phyloP scores from a whole-genome alignment of 53 echinoderm and acorn worm species.

The Henricia sp. region DNA sequence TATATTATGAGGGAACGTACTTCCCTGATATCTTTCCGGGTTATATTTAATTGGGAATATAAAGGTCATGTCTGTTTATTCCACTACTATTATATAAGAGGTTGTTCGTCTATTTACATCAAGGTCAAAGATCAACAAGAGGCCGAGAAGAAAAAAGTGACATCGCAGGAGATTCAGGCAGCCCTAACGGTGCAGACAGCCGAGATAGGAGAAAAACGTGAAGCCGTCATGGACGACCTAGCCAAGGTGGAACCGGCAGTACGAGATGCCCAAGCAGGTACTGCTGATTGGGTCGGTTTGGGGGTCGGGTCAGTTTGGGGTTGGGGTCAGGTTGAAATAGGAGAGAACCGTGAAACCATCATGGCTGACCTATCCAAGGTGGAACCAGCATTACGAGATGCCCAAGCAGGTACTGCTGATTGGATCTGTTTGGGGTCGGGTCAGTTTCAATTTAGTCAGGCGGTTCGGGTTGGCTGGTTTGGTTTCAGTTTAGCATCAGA shows the following conservation, averaged over 20 bases:
- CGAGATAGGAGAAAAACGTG: slow-evolving; percentile 88
- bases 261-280: slow-evolving; percentile 93
- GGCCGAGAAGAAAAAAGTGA: slow-evolving; percentile 99
- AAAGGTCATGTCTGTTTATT: too few relatives aligned
- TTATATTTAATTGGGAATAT: too few relatives aligned
- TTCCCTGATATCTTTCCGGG: too few relatives aligned
- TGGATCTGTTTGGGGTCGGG: too few relatives aligned
- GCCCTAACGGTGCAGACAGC: slow-evolving; percentile 88
- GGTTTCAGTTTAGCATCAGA: background rate
- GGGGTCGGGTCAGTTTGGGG: background rate
- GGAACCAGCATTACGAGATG: slow-evolving; percentile 93
- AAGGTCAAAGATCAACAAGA: slow-evolving; percentile 99
- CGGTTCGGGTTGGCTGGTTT: too few relatives aligned
- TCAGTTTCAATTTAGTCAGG: background rate
- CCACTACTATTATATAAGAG: too few relatives aligned
- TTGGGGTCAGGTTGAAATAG: slow-evolving; percentile 70
- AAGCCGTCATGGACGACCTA: slow-evolving; percentile 84
- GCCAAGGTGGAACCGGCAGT: slow-evolving; percentile 98
- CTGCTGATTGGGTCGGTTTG: too few relatives aligned
- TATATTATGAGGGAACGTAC: too few relatives aligned
- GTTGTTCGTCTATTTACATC: background rate
- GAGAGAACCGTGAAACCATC: slow-evolving; percentile 82
- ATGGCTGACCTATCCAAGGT: slow-evolving; percentile 95
- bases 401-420: slow-evolving; percentile 95
- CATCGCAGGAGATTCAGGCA: slow-evolving; percentile 93